A percentile compares a stretch with the other conserved stretches of the same genome.
Evolutionary conservation across 2,797 vertebrate species (phyloP).

Genomic region (Valencia hispanica): DNA sequence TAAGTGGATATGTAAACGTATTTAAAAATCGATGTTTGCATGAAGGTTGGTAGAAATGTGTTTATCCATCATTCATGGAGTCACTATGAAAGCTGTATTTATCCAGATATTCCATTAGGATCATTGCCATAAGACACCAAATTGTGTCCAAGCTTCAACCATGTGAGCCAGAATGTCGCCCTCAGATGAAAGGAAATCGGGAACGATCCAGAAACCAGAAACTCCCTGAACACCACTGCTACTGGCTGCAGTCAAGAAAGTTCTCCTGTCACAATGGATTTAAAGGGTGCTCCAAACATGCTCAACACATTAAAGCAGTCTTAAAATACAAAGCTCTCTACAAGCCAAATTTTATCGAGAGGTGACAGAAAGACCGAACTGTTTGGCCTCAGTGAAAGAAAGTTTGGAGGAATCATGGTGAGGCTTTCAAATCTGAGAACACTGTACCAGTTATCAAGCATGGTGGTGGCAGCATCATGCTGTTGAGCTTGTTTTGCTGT

Average conservation of each 20-base stretch:
- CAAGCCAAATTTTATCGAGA: too few species aligned
- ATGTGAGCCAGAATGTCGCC: background rate
- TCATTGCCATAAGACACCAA: background rate
- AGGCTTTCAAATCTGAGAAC: too few species aligned
- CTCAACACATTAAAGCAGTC: background rate
- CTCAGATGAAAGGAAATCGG: background rate
- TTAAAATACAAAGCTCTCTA: too few species aligned
- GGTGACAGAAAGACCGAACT: too few species aligned
- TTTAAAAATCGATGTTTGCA: constrained; percentile 9
- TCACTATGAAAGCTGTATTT: constrained; percentile 12
- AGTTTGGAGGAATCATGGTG: too few species aligned
- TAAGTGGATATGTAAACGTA: constrained; percentile 11
- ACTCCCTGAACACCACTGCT: background rate
- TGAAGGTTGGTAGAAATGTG: too few species aligned
- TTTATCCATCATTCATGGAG: background rate
- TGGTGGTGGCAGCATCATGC: too few species aligned
- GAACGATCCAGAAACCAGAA: background rate
- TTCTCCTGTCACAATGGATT: background rate
- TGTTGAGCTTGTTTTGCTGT: too few species aligned
- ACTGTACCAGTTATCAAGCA: too few species aligned
- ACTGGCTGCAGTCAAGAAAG: background rate
- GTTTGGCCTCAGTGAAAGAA: too few species aligned
- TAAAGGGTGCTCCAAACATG: background rate
- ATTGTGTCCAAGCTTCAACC: background rate
- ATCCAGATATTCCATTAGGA: background rate